These are phyloP conservation scores for Chymomyza costata DNA, from an alignment of 1,140 invertebrate genomes.

Conservation along the genomic window DNA sequence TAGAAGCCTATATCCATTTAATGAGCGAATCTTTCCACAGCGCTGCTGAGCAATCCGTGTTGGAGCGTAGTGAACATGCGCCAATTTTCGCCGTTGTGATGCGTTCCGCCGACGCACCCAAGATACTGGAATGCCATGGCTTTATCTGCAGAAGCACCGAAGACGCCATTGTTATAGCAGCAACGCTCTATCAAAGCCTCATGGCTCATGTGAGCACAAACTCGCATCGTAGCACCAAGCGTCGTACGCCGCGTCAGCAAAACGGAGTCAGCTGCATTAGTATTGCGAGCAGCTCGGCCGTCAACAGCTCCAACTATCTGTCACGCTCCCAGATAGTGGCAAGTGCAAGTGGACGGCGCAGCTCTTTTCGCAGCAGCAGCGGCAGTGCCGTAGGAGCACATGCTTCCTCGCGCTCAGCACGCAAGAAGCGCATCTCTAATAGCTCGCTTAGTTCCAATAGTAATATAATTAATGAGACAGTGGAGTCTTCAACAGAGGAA, in stretches of 20 bases:
- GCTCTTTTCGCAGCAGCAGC: slow-evolving; percentile 62
- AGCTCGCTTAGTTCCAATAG: slow-evolving; percentile 79
- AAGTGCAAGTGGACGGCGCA: slow-evolving; percentile 47
- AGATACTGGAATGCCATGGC: slow-evolving; percentile 90
- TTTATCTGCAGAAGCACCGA: slow-evolving; percentile 91
- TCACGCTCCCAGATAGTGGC: slow-evolving; percentile 50
- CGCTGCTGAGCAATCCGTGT: slow-evolving; percentile 62
- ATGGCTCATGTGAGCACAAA: slow-evolving; percentile 83
- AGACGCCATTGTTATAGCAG: slow-evolving; percentile 92
- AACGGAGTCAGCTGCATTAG: slow-evolving; percentile 84
- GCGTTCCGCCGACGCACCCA: slow-evolving; percentile 85
- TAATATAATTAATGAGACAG: slow-evolving; percentile 75
- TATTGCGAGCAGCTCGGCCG: slow-evolving; percentile 78
- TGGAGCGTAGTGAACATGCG: slow-evolving; percentile 79
- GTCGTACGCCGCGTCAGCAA: slow-evolving; percentile 78
- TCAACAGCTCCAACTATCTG: slow-evolving; percentile 74
- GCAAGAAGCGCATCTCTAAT: slow-evolving; percentile 78
- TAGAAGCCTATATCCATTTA: background rate
- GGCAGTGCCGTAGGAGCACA: slow-evolving; percentile 31
- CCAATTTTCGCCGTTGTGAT: slow-evolving; percentile 94
- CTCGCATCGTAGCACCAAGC: slow-evolving; percentile 70
- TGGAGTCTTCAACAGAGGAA: slow-evolving; percentile 72
- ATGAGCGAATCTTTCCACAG: slow-evolving; percentile 30
- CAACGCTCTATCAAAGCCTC: slow-evolving; percentile 90
- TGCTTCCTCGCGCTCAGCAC: slow-evolving; percentile 76